These are phyloP conservation scores for Nanger granti DNA, from an alignment of 2,113 vertebrate genomes.

Conservation along the genomic window DNA sequence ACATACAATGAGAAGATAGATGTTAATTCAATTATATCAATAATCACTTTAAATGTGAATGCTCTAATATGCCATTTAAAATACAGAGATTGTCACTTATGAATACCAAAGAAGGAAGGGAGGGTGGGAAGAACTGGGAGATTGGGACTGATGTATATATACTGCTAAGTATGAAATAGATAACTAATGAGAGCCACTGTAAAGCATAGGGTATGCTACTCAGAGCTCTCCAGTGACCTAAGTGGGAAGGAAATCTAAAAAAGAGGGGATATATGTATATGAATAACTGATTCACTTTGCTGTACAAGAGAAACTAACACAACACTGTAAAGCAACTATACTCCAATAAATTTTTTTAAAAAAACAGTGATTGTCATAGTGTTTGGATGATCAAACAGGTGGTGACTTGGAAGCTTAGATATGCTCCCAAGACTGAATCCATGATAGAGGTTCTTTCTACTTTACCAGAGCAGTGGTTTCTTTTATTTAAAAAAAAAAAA, in stretches of 20 bases:
- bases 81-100: neutral
- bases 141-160: neutral
- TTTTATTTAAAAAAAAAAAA: neutral
- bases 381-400: neutral
- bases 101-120: neutral
- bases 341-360: neutral
- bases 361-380: neutral
- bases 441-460: neutral
- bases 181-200: neutral
- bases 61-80: neutral
- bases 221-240: neutral
- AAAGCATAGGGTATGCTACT: accelerated
- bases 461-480: neutral
- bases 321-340: neutral
- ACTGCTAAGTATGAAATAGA: neutral
- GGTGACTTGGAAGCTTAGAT: neutral
- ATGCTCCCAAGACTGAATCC: neutral
- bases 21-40: neutral
- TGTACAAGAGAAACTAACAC: neutral
- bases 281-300: neutral
- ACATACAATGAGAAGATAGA: neutral
- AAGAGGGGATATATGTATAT: neutral
- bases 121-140: neutral
- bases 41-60: neutral
- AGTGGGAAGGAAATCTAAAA: neutral